A percentile compares a stretch with the other conserved stretches of the same genome.
Evolutionary conservation across 1,140 invertebrate species (phyloP).

Genomic region (Drosophila tropicalis): DNA sequence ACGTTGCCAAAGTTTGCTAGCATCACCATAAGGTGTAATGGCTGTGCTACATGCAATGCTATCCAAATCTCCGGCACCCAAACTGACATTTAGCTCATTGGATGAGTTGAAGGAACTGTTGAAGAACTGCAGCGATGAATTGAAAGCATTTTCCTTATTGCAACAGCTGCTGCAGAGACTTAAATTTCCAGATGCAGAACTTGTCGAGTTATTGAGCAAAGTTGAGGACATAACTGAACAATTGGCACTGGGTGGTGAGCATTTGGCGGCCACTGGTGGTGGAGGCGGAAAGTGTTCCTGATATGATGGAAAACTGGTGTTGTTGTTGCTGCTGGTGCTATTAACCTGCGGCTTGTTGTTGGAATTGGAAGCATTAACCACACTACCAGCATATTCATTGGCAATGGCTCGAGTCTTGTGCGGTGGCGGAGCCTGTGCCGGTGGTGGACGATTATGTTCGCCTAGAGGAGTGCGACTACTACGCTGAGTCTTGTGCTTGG

Average conservation of each 20-base stretch:
- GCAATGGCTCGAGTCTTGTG: slow-evolving; percentile 56
- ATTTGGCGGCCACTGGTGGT: slow-evolving; percentile 12
- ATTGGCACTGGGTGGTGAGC: slow-evolving; percentile 38
- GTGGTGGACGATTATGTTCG: slow-evolving; percentile 54
- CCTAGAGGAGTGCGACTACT: slow-evolving; percentile 39
- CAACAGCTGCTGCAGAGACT: slow-evolving; percentile 42
- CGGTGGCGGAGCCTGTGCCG: slow-evolving; percentile 48
- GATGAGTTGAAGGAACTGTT: slow-evolving; percentile 73
- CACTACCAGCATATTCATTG: slow-evolving; percentile 33
- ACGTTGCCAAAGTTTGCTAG: slow-evolving; percentile 64
- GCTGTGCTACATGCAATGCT: slow-evolving; percentile 45
- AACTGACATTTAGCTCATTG: slow-evolving; percentile 58
- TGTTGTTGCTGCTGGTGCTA: slow-evolving; percentile 13
- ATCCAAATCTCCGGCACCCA: slow-evolving; percentile 35
- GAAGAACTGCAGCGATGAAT: slow-evolving; percentile 51
- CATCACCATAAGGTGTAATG: slow-evolving; percentile 28
- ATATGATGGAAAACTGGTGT: slow-evolving; percentile 27
- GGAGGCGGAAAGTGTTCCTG: slow-evolving; percentile 29
- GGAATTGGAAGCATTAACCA: neutral
- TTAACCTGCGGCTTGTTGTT: slow-evolving; percentile 41
- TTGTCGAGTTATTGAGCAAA: slow-evolving; percentile 47
- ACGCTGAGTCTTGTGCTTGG: slow-evolving; percentile 55
- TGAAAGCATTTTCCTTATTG: slow-evolving; percentile 68
- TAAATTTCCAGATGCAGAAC: slow-evolving; percentile 20
- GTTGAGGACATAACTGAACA: slow-evolving; percentile 52